These are phyloP conservation scores for Phymastichus coffea DNA, from an alignment of 1,140 invertebrate genomes.

Conservation along the genomic window DNA sequence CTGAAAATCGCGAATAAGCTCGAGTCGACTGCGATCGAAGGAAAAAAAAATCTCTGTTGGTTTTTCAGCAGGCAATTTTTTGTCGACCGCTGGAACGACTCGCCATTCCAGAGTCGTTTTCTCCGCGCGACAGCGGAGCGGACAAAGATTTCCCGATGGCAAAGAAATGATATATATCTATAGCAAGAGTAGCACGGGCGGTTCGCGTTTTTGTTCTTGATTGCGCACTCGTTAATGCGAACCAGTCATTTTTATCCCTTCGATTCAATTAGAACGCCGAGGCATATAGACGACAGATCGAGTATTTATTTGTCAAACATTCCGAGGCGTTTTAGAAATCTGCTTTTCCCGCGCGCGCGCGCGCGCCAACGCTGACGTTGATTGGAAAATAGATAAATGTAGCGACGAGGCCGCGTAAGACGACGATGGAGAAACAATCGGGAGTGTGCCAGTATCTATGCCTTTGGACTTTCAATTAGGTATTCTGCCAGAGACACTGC, in stretches of 20 bases:
- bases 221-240: conserved; percentile 18
- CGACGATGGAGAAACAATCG: conserved; percentile 19
- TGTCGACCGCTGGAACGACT: too few relatives aligned
- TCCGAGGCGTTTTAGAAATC: conserved; percentile 25
- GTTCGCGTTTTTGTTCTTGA: conserved; percentile 12
- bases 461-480: not conserved
- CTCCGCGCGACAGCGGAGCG: not conserved
- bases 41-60: too few relatives aligned
- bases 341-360: not conserved
- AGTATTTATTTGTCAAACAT: conserved; percentile 26
- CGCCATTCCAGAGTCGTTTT: conserved; percentile 22
- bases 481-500: too few relatives aligned
- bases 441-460: not conserved
- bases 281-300: conserved; percentile 23
- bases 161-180: not conserved
- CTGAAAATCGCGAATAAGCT: too few relatives aligned
- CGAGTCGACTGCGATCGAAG: too few relatives aligned
- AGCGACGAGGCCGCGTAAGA: too few relatives aligned
- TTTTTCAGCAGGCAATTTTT: too few relatives aligned
- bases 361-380: not conserved
- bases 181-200: not conserved
- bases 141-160: conserved; percentile 16
- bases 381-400: conserved; percentile 3
- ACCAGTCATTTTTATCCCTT: conserved; percentile 28
- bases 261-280: conserved; percentile 27